Base-by-base conservation (phyloP, 2,888 invertebrate genomes). In the Andrena trimmerana region DNA sequence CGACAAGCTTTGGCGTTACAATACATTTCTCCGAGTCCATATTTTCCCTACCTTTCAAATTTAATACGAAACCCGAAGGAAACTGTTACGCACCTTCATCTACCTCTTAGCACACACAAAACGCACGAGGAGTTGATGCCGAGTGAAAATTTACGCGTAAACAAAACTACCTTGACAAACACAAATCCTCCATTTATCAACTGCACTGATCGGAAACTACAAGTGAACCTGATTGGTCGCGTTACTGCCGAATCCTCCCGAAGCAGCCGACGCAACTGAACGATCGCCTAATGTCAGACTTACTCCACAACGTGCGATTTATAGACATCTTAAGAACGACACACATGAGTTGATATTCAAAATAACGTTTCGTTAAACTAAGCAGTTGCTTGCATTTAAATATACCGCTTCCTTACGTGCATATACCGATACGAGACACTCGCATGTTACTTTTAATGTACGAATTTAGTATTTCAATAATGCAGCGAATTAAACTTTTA, bases 121-220 rank as follows among this genome's bases (percentile, higher is more conserved):
- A 92, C 90, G 86, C 90, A 88, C 91, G 90, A 87, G 84, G 90
- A 91, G 90, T 92, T 92, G 89, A 91, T 92, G 91, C 91, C 91
- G 90, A 92, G 85, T 90, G 89, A 91, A 92, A 93, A 93, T 91
- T 90, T 90, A 95, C 95, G 95, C 95, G 95, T 96, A 96, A 96
- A 96, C 96, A 96, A 95, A 95, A 95, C 95, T 95, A 95, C 95
- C 95, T 95, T 95, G 95, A 95, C 95, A 96, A 95, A 95, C 95
- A 95, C 95, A 95, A 95, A 95, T 95, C 95, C 95, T 95, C 95
- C 96, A 96, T 96, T 96, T 95, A 96, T 95, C 95, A 95, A 96
- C 95, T 95, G 94, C 94, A 95, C 95, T 95, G 95, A 90, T 90
- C 91, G 86, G 83, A 85, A 86, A 90, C 89, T 88, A 90, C 88